Base-by-base conservation (phyloP, 2,113 vertebrate species). In the Mystacornis crossleyi region DNA sequence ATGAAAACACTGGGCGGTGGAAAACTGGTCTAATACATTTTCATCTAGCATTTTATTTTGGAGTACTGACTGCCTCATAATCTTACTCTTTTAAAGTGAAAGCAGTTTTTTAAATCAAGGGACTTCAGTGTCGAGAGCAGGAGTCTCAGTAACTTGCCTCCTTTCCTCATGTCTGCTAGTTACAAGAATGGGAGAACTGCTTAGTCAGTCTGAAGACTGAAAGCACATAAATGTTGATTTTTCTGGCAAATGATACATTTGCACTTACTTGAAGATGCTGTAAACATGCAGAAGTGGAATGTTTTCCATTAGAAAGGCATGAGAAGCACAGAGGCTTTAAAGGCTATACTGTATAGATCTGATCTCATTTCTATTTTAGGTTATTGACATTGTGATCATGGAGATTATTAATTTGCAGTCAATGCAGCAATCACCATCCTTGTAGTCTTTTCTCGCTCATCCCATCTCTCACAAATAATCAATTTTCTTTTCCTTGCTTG, bases 301-400 rank as follows among this genome's bases (percentile, higher is more conserved):
- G 14, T 25, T 81, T 85, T 82, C 13, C 17, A 54, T 65, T 82
- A 45, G 90, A 90, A 94, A 38, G 5, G 3, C 29, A 61, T 5
- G 8, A 90, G 31, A 31, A 61, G 3, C 1, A 2, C 10, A 57
- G 25, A 40, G 5, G 7, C 5, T 82, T 80, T 54, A 48, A 90
- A 54, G 8, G 36, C 4, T 31, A 26, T 50, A 33, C 7, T 1
- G 0, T 87, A 78, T 61, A 80, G 64, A 55, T 81, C n/a, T 81
- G 17, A 64, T 72, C 28, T 93, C 25, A 42, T 29, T 79, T 73
- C 43, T 50, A 4, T 58, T 87, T 91, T 60, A 80, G n/a, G n/a
- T 6, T 2, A 42, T 33, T 0, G 0, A 8, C 36, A 31, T 61
- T 79, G 25, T 62, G 10, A 72, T 53, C 8, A 33, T 10, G 9